A percentile compares a stretch with the other conserved stretches of the same genome.
Conservation (phyloP, 2,888 invertebrate species). For the Tenodera sinensis region DNA sequence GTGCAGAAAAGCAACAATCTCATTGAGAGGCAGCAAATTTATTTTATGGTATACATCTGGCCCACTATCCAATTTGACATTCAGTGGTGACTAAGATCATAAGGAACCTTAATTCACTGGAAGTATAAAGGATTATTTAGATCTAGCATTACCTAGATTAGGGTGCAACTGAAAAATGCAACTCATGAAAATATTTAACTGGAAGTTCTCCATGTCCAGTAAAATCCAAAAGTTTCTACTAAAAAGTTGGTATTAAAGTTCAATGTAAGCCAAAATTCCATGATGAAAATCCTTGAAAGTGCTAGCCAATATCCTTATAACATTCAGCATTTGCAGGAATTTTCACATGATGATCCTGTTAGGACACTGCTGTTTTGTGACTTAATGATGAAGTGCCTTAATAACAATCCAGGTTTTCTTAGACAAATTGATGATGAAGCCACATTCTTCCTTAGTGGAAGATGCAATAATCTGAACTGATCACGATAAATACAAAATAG, state of each 20-base stretch:
- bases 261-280: not conserved
- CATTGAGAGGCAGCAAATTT: not conserved
- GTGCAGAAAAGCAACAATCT: no score
- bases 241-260: not conserved
- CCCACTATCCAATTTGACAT: not conserved
- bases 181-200: not conserved
- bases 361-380: not conserved
- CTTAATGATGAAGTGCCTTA: not conserved
- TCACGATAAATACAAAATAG: not conserved
- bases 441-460: not conserved
- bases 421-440: not conserved
- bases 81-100: no score
- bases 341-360: no score
- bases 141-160: no score
- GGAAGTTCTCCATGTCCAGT: not conserved
- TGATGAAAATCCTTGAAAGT: not conserved
- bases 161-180: not conserved
- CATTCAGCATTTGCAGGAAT: no score
- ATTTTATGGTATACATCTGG: not conserved
- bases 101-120: no score
- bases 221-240: not conserved
- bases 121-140: not conserved
- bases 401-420: not conserved
- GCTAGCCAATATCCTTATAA: no score
- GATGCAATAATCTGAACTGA: not conserved